Base-by-base conservation (phyloP, 92 coral and sea anemone species). In the Umimayanthus kanabou region DNA sequence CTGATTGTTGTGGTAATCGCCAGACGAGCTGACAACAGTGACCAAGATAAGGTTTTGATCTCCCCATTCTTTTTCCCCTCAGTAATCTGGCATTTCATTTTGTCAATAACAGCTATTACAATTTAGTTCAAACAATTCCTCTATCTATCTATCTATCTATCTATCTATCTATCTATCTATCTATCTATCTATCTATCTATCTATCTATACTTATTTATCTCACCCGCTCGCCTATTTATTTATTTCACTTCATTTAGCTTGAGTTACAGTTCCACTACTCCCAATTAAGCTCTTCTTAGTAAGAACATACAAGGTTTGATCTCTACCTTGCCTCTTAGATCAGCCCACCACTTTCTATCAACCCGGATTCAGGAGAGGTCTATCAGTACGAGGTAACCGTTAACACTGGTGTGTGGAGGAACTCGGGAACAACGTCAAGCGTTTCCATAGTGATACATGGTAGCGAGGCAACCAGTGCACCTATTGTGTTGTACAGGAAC, bases 361-460 rank as follows among this genome's bases (percentile, higher is more conserved):
- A 79, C 58, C 55, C 86, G 18, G 55, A 79, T 23, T 82, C 64
- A 2, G 89, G 70, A 14, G 71, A n/a, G 25, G 58, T 39, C 67
- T 91, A n/a, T 70, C 92, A 88, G 79, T 94, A 47, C 14, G 53
- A 47, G 16, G 70, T 94, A 73, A 90, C 91, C 30, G 79, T 94
- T 15, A 82, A 65, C n/a, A 94, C 98, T 13, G 98, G 98, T 1
- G 94, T 93, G 14, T 94, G 98, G 98, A 91, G 84, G 26, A 80
- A 86, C 49, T 93, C 92, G 58, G 98, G 98, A 23, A 94, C 98
- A 57, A 94, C 95, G 49, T 90, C 98, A 45, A 93, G 93, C 82
- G 94, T 94, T 88, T 90, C 91, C 89, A 89, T 94, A 71, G 98
- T 84, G 45, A 91, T 94, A 26, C 91, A 93, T 76, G 98, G 98